These are phyloP conservation scores for Holothuria glaberrima DNA, from an alignment of 35 echinoderm and acorn worm genomes.

Conservation along the genomic window DNA sequence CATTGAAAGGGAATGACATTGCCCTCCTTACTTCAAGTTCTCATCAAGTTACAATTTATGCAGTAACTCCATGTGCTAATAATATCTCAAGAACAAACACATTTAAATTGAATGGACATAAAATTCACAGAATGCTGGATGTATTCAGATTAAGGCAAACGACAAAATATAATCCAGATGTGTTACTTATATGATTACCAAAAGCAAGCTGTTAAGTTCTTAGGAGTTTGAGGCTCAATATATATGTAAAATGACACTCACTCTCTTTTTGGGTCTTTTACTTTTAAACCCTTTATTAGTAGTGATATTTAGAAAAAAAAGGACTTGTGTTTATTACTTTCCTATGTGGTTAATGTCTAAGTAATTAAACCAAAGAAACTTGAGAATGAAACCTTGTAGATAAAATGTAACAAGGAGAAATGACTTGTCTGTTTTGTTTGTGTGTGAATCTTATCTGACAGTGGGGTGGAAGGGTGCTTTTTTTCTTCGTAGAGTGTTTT, in stretches of 20 bases:
- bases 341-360: background rate
- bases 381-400: background rate
- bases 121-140: too few species aligned
- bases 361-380: too few species aligned
- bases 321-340: background rate
- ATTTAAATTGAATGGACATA: too few species aligned
- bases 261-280: background rate
- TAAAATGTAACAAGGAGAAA: background rate
- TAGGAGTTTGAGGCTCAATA: background rate
- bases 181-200: background rate
- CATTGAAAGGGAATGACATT: too few species aligned
- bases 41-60: too few species aligned
- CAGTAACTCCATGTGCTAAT: too few species aligned
- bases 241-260: background rate
- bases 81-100: too few species aligned
- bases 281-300: background rate
- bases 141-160: background rate
- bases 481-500: background rate
- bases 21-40: too few species aligned
- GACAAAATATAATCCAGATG: background rate
- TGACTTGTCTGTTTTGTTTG: constrained; percentile 7
- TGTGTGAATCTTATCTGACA: background rate
- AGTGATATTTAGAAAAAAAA: background rate
- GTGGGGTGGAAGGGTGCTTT: background rate
- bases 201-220: background rate